A percentile compares a stretch with the other conserved stretches of the same genome.
These are phyloP conservation scores for Athetis lepigone DNA, from an alignment of 2,888 invertebrate species.

Conservation along the genomic window DNA sequence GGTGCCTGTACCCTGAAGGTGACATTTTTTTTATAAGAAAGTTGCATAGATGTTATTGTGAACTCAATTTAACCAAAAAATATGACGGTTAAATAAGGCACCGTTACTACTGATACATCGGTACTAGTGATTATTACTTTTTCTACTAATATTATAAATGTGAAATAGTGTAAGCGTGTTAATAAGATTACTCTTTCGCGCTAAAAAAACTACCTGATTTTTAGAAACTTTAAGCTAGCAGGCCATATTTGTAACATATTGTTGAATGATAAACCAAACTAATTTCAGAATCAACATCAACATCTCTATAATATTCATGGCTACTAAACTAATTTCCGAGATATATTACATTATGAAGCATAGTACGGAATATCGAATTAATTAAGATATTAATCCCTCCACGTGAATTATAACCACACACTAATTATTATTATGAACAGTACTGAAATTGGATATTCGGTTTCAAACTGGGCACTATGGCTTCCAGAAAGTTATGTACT, in stretches of 20 bases:
- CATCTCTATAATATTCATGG: constrained; percentile 11
- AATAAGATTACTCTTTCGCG: too few species aligned
- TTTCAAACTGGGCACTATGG: not conserved
- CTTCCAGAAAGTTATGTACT: not conserved
- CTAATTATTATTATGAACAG: constrained; percentile 13
- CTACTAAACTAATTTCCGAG: constrained; percentile 21
- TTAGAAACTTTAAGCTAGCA: too few species aligned
- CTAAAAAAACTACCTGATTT: too few species aligned
- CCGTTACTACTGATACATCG: too few species aligned
- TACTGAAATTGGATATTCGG: constrained; percentile 3
- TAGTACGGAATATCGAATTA: constrained; percentile 23
- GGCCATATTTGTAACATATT: too few species aligned
- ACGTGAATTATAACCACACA: constrained; percentile 17
- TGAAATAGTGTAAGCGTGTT: too few species aligned
- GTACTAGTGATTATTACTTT: too few species aligned
- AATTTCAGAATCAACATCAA: not conserved
- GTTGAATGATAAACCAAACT: not conserved
- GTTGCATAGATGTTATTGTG: not conserved
- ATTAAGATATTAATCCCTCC: constrained; percentile 20
- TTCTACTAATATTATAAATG: too few species aligned
- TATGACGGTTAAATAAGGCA: too few species aligned
- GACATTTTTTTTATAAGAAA: constrained; percentile 36
- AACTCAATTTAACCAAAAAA: too few species aligned
- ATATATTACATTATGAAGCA: not conserved
- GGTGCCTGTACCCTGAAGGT: constrained; percentile 25